A percentile compares a stretch with the other conserved stretches of the same genome.
These are phyloP conservation scores for Rhynchonycteris naso DNA, from an alignment of 2,797 vertebrate genomes.

Conservation along the genomic window DNA sequence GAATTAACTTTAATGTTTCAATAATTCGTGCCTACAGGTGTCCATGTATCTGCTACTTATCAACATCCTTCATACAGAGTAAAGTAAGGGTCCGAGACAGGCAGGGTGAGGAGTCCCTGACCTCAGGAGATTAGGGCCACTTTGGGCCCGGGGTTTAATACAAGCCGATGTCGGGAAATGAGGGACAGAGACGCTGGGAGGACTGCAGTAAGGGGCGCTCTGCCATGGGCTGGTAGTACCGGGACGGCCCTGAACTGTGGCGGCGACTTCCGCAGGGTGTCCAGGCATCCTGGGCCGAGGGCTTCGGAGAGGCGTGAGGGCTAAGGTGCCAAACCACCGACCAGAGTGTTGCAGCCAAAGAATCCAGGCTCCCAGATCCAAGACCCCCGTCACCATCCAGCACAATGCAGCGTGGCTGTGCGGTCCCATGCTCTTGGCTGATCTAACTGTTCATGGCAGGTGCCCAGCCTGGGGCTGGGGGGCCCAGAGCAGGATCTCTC, in stretches of 20 bases:
- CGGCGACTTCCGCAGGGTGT: background rate
- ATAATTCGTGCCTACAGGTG: background rate
- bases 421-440: background rate
- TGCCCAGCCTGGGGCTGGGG: background rate
- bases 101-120: background rate
- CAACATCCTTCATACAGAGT: background rate
- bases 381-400: background rate
- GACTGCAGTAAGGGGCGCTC: background rate
- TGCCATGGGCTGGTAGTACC: background rate
- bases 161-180: background rate
- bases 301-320: background rate
- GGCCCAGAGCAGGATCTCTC: background rate
- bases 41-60: background rate
- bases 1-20: background rate
- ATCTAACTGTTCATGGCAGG: background rate
- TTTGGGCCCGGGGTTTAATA: background rate
- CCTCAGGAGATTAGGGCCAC: no score
- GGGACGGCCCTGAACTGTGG: background rate
- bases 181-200: background rate
- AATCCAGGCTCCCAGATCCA: background rate
- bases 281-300: accelerated
- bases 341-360: background rate
- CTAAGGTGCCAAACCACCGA: background rate
- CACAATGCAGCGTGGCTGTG: background rate
- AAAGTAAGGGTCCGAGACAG: background rate